Base-by-base conservation (phyloP, 2,113 vertebrate species). In the Antechinus stuartii region DNA sequence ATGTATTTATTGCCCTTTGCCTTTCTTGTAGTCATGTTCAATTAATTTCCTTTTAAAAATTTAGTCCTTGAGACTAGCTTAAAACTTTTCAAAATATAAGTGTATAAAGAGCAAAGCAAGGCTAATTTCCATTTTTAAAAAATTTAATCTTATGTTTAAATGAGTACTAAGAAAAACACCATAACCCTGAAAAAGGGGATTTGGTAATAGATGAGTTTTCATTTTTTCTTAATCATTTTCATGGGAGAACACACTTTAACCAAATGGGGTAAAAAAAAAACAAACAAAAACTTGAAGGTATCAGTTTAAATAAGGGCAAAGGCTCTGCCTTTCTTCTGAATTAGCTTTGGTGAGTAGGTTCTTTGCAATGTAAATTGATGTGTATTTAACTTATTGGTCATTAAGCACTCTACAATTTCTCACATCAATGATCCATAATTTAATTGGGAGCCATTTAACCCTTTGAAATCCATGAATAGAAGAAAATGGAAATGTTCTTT, bases 341-440 rank as follows among this genome's bases (percentile, higher is more conserved):
- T 95, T 94, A 68, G 91, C 91, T 91, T 97, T 26, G 30, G 19
- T 98, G 91, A 24, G 52, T 93, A 93, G 53, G 19, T 42, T 96
- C 89, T 97, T 46, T 90, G 47, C 94, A 25, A 92, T 95, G 61
- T 92, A 94, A 98, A 97, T 52, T 97, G n/a, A 93, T 96, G 84
- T 92, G 30, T 19, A 27, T 96, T 96, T 97, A 57, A 95, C 30
- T 94, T 42, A 90, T 24, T 89, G 90, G 53, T 95, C 27, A 94
- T 97, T 95, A 95, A 92, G 91, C 54, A 52, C 89, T 98, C 96
- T 97, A 89, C 92, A 92, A 57, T 92, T n/a, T 94, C 53, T 97
- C 61, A 35, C 0, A 2, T 92, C 91, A 94, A 94, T 50, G 8
- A 96, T 56, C 93, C 53, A 61, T 23, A 94, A 27, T 93, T 97